Base-by-base conservation (phyloP, 1,140 invertebrate species). In the Acromyrmex heyeri region DNA sequence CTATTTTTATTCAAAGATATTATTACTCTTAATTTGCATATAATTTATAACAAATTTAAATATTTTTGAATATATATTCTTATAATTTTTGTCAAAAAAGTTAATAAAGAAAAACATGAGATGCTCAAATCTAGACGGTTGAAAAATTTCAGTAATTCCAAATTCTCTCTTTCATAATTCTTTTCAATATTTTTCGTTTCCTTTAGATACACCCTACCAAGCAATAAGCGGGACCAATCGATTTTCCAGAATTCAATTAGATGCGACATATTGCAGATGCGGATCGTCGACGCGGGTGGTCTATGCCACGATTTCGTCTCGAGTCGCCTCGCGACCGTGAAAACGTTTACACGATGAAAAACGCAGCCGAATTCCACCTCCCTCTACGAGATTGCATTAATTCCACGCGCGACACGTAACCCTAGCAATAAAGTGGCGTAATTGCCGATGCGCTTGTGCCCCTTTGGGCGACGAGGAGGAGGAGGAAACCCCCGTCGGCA, bases 391-490 rank as follows among this genome's bases (percentile, higher is more conserved):
- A 92, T 92, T 90, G 91, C 92, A 92, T 92, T 93, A 91, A 93
- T 93, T 93, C 91, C 88, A 88, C 65, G 78, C 87, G 87, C 91
- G 90, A 92, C 88, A 91, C 92, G 89, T 91, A 92, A 93, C 92
- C 91, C 90, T 90, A 92, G 83, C 91, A 91, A 93, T 93, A 93
- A 93, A 93, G 91, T 91, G 87, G 86, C 90, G 90, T 93, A 92
- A 93, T 93, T 93, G 92, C 91, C 91, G 90, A 92, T 91, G 92
- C 81, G 91, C 88, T 86, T 83, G 73, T 87, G 87, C 91, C 88
- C 70, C 91, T 88, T 88, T 77, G 75, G 89, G 87, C 86, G 55
- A 70, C 64, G 64, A 79, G 64, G 67, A 75, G 64, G 67, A 75
- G 64, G 65, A 87, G 83, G 88, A 75, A 75, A 91, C n/a, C 61